Percentiles rank a stretch among this genome's conserved stretches.
Evolutionary conservation across 2,888 invertebrate species (phyloP).

Genomic region (Leptopilina syphax): DNA sequence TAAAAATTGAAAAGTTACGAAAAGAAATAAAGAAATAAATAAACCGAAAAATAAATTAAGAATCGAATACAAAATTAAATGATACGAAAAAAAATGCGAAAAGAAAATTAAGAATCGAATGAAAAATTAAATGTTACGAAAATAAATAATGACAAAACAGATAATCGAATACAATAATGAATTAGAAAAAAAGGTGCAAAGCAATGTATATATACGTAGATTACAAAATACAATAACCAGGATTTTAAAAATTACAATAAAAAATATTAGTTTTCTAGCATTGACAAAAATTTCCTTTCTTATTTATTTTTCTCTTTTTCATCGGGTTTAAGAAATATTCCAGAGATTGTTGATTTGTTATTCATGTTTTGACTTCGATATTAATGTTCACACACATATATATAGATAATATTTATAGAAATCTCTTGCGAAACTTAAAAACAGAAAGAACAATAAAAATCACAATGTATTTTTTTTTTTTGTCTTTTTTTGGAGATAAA

Average conservation of each 20-base stretch:
- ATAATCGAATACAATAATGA: neutral
- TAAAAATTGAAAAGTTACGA: too few relatives aligned
- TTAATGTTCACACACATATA: neutral
- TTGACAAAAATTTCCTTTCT: slow-evolving; percentile 27
- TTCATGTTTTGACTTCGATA: neutral
- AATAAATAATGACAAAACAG: neutral
- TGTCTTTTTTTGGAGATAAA: neutral
- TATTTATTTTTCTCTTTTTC: too few relatives aligned
- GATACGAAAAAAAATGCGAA: neutral
- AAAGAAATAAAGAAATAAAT: too few relatives aligned
- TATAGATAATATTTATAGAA: neutral
- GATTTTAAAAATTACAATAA: neutral
- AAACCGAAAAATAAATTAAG: too few relatives aligned
- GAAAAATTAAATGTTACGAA: neutral
- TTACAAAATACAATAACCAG: too few relatives aligned
- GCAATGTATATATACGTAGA: slow-evolving; percentile 4
- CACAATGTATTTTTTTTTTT: neutral
- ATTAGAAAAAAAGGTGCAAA: neutral
- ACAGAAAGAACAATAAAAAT: slow-evolving; percentile 22
- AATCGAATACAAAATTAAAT: too few relatives aligned
- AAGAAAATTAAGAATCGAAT: neutral
- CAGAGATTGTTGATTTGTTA: slow-evolving; percentile 18
- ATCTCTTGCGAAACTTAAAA: neutral
- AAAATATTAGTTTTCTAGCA: slow-evolving; percentile 32
- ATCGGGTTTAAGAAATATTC: slow-evolving; percentile 55